These are phyloP conservation scores for Homarus gammarus DNA, from an alignment of 2,888 invertebrate genomes.

Conservation along the genomic window DNA sequence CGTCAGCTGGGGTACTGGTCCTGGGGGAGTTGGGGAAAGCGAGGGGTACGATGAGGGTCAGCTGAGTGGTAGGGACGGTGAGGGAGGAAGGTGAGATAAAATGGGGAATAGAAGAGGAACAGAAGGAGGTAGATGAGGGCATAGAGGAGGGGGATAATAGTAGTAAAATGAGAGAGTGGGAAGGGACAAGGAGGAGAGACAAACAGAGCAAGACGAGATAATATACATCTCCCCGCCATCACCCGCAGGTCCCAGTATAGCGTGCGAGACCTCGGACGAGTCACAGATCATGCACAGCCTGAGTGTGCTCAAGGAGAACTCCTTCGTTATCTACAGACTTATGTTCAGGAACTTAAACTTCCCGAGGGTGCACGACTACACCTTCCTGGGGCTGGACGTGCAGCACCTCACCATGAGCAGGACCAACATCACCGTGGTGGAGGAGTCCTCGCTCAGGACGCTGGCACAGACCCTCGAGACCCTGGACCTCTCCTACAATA, in stretches of 20 bases:
- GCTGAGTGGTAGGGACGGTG: no score
- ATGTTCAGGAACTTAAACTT: constrained; percentile 72
- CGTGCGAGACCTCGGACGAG: constrained; percentile 59
- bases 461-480: constrained; percentile 89
- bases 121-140: neutral
- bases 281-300: constrained; percentile 35
- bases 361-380: constrained; percentile 70
- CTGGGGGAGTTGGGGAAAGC: no score
- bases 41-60: no score
- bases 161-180: constrained; percentile 21
- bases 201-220: neutral
- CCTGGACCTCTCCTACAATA: constrained; percentile 91
- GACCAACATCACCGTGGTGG: constrained; percentile 90
- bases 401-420: constrained; percentile 69
- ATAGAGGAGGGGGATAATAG: constrained; percentile 10
- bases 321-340: constrained; percentile 50
- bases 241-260: constrained; percentile 57
- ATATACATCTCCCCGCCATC: neutral
- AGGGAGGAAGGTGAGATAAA: no score
- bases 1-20: no score
- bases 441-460: constrained; percentile 91
- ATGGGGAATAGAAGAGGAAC: no score
- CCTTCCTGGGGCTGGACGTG: constrained; percentile 70
- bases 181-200: neutral
- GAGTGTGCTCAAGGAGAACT: constrained; percentile 47